Base-by-base conservation (phyloP, 2,888 invertebrate genomes). In the Agonopterix arenella region DNA sequence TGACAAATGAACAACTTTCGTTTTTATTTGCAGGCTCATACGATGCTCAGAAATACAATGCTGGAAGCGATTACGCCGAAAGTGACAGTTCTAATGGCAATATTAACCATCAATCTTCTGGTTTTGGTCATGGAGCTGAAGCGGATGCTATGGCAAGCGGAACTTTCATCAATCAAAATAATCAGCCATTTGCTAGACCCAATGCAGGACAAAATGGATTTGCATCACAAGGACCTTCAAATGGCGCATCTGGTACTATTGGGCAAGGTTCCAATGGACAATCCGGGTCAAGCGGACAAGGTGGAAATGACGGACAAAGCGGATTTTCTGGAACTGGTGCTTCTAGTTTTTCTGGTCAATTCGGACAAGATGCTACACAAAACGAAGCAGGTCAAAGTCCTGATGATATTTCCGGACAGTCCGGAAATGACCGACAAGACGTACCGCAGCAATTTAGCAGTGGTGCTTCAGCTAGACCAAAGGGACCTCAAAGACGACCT, bases 1-100 rank as follows among this genome's bases (percentile, higher is more conserved):
- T 84, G 82, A 84, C 76, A 80, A 83, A 86, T 84, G 63, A 50
- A 72, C 69, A 73, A 81, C 84, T 89, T 88, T 88, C 84, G 58
- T 85, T 88, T 84, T 83, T 77, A 80, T 79, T 88, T 82, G 66
- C 84, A 89, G 89, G 88, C 75, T 81, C 85, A 53, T 88, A 88
- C 71, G 78, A 84, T 56, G 75, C 82, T 56, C 73, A 78, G 62
- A 85, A 81, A 61, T 81, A 88, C 76, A 86, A 88, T 80, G 66
- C 70, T 44, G 82, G 67, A 59, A 68, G 73, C 59, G 80, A 82
- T 76, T 77, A 82, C 68, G 66, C 75, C 57, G 74, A 76, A 64
- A 71, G 64, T 59, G 73, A 69, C 56, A 66, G 58, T 57, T 53
- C 61, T 57, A 68, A 61, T 64, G 62, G 56, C 45, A 68, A 66